Evolutionary conservation across 2,113 vertebrate species (phyloP).

Genomic region (Python bivittatus): DNA sequence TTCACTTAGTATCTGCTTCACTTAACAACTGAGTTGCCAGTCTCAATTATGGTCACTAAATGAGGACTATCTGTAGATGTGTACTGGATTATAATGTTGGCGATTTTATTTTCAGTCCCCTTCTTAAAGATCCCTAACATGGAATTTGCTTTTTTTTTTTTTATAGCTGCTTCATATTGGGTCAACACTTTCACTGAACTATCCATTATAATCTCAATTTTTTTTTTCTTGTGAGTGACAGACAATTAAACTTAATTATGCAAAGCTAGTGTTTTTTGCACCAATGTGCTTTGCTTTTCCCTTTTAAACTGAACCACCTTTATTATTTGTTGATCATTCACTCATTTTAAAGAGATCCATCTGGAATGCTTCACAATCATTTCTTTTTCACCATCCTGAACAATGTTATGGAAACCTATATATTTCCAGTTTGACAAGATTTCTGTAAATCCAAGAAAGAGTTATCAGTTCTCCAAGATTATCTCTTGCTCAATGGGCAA

Average conservation of each 20-base stretch:
- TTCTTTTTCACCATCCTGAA: neutral
- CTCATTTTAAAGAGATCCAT: neutral
- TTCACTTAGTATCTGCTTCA: neutral
- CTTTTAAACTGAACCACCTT: neutral
- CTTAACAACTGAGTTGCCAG: neutral
- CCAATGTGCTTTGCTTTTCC: neutral
- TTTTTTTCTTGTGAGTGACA: neutral
- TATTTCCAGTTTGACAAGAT: neutral
- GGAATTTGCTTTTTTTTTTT: neutral
- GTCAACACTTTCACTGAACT: neutral
- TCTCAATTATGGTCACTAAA: neutral
- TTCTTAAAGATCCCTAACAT: neutral
- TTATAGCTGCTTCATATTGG: neutral
- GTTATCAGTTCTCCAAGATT: neutral
- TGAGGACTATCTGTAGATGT: neutral
- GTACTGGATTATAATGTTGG: neutral
- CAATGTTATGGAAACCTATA: neutral
- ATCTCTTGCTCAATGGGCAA: neutral
- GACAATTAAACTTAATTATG: neutral
- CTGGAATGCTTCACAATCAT: neutral
- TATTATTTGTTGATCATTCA: neutral
- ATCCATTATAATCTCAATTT: neutral
- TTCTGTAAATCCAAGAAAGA: neutral
- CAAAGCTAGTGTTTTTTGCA: neutral
- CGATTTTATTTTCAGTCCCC: neutral